Evolutionary conservation across 2,888 invertebrate species (phyloP).

Genomic region (Leucophora obtusa): DNA sequence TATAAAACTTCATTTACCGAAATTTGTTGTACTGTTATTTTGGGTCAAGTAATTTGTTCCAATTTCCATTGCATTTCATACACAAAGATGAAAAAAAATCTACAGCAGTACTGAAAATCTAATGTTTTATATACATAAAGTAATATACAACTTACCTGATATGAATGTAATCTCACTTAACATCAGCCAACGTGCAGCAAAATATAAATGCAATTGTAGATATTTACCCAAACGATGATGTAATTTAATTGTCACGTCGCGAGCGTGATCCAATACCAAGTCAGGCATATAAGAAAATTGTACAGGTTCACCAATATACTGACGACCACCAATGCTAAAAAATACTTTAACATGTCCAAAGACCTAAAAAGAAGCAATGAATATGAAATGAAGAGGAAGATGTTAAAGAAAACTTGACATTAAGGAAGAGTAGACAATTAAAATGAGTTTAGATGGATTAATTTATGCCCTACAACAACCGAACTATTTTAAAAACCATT

Average conservation of each 20-base stretch:
- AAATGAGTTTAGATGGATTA: no score
- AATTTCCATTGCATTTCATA: conserved; percentile 11
- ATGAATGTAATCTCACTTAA: conserved; percentile 91
- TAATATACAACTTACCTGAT: conserved; percentile 81
- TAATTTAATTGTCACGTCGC: conserved; percentile 89
- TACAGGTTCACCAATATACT: conserved; percentile 85
- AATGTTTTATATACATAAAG: neutral
- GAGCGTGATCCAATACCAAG: conserved; percentile 86
- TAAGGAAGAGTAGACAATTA: no score
- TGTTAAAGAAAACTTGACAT: no score
- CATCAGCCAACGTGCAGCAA: conserved; percentile 90
- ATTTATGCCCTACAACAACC: no score
- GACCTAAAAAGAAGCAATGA: conserved; percentile 80
- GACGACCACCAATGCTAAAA: conserved; percentile 86
- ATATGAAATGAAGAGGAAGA: neutral
- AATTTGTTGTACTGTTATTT: conserved; percentile 6
- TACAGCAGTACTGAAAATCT: conserved; percentile 66
- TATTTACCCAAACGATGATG: conserved; percentile 87
- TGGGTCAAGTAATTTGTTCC: conserved; percentile 27
- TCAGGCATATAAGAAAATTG: conserved; percentile 88
- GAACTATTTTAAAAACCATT: no score
- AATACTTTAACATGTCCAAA: conserved; percentile 88
- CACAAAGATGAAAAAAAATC: conserved; percentile 2
- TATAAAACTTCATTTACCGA: neutral
- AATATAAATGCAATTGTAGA: conserved; percentile 87